Percentiles rank a stretch among this genome's conserved stretches.
phyloP scores from a whole-genome alignment of 2,113 vertebrate species.

The Colistium nudipinnis region DNA sequence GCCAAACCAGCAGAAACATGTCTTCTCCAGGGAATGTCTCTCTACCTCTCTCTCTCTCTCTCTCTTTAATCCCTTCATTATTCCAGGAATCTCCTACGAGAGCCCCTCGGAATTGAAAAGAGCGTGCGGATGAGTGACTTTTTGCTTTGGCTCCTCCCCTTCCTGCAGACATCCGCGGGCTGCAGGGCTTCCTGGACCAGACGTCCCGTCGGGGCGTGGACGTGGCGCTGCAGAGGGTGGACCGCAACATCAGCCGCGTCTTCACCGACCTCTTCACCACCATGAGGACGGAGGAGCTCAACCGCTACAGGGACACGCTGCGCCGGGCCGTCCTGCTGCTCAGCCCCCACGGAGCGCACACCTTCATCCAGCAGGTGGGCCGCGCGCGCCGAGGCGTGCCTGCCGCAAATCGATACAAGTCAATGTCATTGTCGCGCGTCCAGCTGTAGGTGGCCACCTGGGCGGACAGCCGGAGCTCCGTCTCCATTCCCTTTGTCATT shows the following conservation, averaged over 20 bases:
- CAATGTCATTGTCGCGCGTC: too few relatives aligned
- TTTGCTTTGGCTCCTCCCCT: not conserved
- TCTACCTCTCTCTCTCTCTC: too few relatives aligned
- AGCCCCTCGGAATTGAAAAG: fast-evolving
- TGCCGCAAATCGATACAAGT: too few relatives aligned
- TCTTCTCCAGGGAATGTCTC: too few relatives aligned
- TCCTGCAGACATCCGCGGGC: slow-evolving; percentile 91
- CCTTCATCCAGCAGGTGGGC: slow-evolving; percentile 95
- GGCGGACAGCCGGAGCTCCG: too few relatives aligned
- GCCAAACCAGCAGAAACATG: slow-evolving; percentile 41
- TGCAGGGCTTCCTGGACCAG: slow-evolving; percentile 94
- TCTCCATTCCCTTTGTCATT: too few relatives aligned
- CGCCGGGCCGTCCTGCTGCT: slow-evolving; percentile 92
- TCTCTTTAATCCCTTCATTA: too few relatives aligned
- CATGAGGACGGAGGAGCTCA: slow-evolving; percentile 96
- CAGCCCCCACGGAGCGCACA: slow-evolving; percentile 91
- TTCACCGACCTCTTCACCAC: slow-evolving; percentile 95
- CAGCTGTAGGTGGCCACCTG: too few relatives aligned
- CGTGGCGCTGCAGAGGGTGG: slow-evolving; percentile 93
- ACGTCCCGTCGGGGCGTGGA: slow-evolving; percentile 93
- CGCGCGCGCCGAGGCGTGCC: not conserved
- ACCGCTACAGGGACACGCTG: slow-evolving; percentile 94
- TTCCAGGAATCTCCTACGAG: too few relatives aligned
- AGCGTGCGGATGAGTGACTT: not conserved
- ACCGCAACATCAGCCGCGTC: slow-evolving; percentile 94